Conservation (phyloP, 2,888 invertebrate species). For the Psylliodes chrysocephalus region DNA sequence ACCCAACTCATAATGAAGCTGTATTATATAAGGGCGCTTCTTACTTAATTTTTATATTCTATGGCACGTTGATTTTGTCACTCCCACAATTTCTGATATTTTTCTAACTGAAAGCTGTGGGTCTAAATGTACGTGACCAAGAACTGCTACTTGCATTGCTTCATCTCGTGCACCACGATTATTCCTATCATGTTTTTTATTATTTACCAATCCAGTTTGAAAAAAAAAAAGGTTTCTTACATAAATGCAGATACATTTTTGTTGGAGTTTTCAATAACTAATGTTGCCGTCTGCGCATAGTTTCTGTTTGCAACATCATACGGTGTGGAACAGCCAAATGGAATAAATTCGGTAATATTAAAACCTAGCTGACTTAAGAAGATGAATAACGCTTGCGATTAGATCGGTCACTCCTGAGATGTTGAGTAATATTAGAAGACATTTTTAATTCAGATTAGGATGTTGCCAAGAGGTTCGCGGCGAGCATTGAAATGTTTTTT, state of each 20-base stretch:
- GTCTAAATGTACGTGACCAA: not conserved
- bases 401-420: no score
- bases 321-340: no score
- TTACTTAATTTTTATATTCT: not conserved
- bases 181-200: not conserved
- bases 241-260: not conserved
- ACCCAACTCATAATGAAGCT: not conserved
- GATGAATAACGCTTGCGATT: no score
- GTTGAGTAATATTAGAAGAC: no score
- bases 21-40: not conserved
- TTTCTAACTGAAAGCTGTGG: not conserved
- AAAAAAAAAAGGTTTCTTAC: not conserved
- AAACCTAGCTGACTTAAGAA: no score
- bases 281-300: no score
- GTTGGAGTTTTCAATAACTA: not conserved
- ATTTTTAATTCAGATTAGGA: no score
- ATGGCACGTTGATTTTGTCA: not conserved
- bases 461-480: no score
- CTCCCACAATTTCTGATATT: not conserved
- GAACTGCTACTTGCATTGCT: not conserved
- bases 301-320: no score
- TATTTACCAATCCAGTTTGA: not conserved
- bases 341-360: no score
- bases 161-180: not conserved
- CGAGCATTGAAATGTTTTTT: no score